A percentile compares a stretch with the other conserved stretches of the same genome.
phyloP scores from a whole-genome alignment of 1,140 invertebrate species.

The Aethina tumida region DNA sequence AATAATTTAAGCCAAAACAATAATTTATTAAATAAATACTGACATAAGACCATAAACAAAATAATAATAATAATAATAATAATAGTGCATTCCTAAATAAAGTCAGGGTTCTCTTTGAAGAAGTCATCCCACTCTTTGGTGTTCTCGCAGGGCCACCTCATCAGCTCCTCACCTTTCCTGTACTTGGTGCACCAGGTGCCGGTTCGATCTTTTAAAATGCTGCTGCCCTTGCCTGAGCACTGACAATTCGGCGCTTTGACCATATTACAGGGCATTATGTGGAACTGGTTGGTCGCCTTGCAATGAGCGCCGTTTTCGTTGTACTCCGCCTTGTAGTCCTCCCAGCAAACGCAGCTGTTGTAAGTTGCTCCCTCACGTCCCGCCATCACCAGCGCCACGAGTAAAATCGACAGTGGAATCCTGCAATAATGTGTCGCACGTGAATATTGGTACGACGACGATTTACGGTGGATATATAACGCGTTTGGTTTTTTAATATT shows the following conservation, averaged over 20 bases:
- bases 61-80: too few species aligned
- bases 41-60: too few species aligned
- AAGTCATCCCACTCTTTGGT: constrained; percentile 27
- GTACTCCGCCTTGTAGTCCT: constrained; percentile 22
- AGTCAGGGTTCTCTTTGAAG: constrained; percentile 24
- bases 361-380: too few species aligned
- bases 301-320: constrained; percentile 21
- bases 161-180: constrained; percentile 23
- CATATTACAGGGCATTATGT: constrained; percentile 30
- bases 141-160: constrained; percentile 29
- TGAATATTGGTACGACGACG: too few species aligned
- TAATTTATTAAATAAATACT: too few species aligned
- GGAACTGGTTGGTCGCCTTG: constrained; percentile 21
- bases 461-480: too few species aligned
- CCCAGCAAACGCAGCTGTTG: constrained; percentile 27
- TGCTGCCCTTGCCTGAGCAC: constrained; percentile 27
- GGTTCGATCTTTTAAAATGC: constrained; percentile 26
- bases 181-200: constrained; percentile 30
- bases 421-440: too few species aligned
- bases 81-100: too few species aligned
- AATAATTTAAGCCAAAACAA: too few species aligned
- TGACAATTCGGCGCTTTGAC: constrained; percentile 25
- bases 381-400: too few species aligned
- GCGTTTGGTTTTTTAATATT: too few species aligned
- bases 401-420: too few species aligned